Percentiles rank a stretch among this genome's conserved stretches.
Conservation (phyloP, 1,140 invertebrate genomes). For the Helicoverpa armigera region DNA sequence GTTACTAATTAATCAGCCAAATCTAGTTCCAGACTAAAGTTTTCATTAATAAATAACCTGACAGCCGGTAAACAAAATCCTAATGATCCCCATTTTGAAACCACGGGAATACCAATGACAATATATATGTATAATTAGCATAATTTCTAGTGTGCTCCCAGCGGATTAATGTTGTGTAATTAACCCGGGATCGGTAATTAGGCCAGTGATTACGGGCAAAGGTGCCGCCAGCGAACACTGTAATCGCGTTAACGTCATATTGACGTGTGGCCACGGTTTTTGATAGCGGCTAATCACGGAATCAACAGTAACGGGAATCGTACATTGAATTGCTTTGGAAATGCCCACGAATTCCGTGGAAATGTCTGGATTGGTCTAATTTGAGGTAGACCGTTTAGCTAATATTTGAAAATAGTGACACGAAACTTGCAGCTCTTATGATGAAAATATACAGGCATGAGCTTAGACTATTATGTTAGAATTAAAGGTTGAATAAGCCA, state of each 20-base stretch:
- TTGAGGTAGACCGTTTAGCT: too few relatives aligned
- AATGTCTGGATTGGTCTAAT: too few relatives aligned
- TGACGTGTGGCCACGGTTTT: constrained; percentile 11
- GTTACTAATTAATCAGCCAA: neutral
- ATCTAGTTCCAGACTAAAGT: neutral
- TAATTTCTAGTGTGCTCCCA: constrained; percentile 22
- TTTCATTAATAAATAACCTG: neutral
- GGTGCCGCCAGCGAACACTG: neutral
- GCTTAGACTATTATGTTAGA: too few relatives aligned
- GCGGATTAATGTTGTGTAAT: constrained; percentile 21
- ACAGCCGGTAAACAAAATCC: constrained; percentile 1
- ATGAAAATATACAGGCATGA: too few relatives aligned
- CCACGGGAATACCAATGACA: constrained; percentile 20
- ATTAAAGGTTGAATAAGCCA: too few relatives aligned
- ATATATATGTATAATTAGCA: constrained; percentile 16
- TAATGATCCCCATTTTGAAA: neutral
- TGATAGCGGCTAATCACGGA: neutral
- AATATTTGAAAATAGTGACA: too few relatives aligned
- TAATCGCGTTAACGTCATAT: constrained; percentile 6
- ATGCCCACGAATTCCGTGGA: too few relatives aligned
- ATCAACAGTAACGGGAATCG: neutral
- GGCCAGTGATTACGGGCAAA: constrained; percentile 24
- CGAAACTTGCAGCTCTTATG: too few relatives aligned
- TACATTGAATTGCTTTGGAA: too few relatives aligned
- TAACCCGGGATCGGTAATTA: constrained; percentile 16